phyloP scores from a whole-genome alignment of 2,113 vertebrate genomes.

The Oxyruncus cristatus region DNA sequence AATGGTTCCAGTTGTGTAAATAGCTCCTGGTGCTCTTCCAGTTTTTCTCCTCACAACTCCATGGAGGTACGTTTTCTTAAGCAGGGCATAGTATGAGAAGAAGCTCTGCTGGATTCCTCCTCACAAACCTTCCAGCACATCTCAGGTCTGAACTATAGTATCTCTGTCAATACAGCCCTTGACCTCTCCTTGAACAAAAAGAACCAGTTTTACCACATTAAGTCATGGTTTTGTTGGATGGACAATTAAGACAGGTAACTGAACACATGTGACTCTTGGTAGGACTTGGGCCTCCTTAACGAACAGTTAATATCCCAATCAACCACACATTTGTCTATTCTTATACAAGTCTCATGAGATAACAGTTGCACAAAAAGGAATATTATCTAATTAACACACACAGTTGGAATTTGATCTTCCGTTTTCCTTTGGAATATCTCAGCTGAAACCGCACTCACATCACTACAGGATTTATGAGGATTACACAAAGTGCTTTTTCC shows the following conservation, averaged over 20 bases:
- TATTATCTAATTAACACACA: constrained; percentile 42
- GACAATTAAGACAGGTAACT: constrained; percentile 11
- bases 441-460: not conserved
- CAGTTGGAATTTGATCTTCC: not conserved
- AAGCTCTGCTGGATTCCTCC: constrained; percentile 8
- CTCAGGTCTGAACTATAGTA: not conserved
- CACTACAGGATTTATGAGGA: constrained; percentile 21
- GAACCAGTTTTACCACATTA: not conserved
- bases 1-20: constrained; percentile 78
- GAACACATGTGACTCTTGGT: not conserved
- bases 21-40: constrained; percentile 54
- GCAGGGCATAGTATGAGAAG: constrained; percentile 42
- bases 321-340: not conserved
- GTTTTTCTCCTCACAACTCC: constrained; percentile 45
- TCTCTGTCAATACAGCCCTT: not conserved
- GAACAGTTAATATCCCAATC: constrained; percentile 15
- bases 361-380: not conserved
- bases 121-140: not conserved
- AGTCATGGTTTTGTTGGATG: constrained; percentile 23
- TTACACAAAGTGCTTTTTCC: constrained; percentile 35
- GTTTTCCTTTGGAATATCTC: not conserved
- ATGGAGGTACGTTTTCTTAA: constrained; percentile 58
- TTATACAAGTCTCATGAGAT: not conserved
- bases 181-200: not conserved
- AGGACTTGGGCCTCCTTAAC: not conserved